Base-by-base conservation (phyloP, 2,113 vertebrate genomes). In the Clarias magur region DNA sequence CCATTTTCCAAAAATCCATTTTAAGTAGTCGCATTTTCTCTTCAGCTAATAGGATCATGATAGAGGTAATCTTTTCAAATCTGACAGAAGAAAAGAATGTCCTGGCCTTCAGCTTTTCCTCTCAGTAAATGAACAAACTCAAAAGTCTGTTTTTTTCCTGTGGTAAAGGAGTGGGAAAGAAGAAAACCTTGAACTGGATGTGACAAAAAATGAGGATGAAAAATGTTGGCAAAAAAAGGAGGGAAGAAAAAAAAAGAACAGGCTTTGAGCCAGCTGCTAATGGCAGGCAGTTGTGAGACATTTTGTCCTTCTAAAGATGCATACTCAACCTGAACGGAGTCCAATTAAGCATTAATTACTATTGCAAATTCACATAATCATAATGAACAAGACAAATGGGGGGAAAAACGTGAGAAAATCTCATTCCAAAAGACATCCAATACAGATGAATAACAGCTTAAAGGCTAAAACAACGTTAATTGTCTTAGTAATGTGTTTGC, bases 21-120 rank as follows among this genome's bases (percentile, higher is more conserved):
- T 95, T 94, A 95, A 95, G 94, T 84, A 93, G 94, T 95, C 93
- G 95, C 94, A 95, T 94, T 95, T 92, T 94, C 93, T 91, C 88
- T 91, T 91, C 88, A 91, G 92, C 92, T 96, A 96, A 96, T 96
- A 94, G 94, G 94, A 95, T 95, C 94, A 95, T 94, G 93, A 93
- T 94, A 93, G 91, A 92, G 92, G 93, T 95, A 95, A 95, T 95
- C 94, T 94, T 93, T 93, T 89, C 92, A 95, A 95, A 95, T 95
- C 93, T 95, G 93, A 93, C 93, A 94, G 92, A 92, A 93, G 93
- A 91, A 91, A 89, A 94, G 91, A 94, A 93, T 93, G 93, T 91
- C 91, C 92, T 89, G 92, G 93, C 94, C 93, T 95, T 96, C 95
- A 95, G 93, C 95, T 95, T 94, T 94, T 95, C 95, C 95, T 95